Percentiles rank a stretch among this genome's conserved stretches.
Conservation (phyloP, 1,140 invertebrate genomes). For the Hypsibius dujardini region DNA sequence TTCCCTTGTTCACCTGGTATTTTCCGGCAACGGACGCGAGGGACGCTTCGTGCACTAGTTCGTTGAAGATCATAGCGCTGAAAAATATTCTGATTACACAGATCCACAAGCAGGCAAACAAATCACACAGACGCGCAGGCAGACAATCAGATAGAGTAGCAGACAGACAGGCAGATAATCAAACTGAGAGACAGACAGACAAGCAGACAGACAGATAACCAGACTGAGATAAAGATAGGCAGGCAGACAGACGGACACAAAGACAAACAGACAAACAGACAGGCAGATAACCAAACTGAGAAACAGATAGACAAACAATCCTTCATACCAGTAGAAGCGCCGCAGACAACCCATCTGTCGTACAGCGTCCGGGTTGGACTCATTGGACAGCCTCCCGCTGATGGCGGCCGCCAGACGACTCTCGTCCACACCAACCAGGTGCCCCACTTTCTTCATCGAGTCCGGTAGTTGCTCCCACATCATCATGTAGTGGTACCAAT, state of each 20-base stretch:
- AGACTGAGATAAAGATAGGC: slow-evolving; percentile 21
- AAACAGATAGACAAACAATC: background rate
- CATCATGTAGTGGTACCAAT: slow-evolving; percentile 70
- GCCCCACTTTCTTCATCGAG: slow-evolving; percentile 62
- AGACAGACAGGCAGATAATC: slow-evolving; percentile 22
- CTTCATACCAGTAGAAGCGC: background rate
- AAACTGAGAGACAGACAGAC: too few species aligned
- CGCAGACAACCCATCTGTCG: background rate
- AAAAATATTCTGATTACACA: too few species aligned
- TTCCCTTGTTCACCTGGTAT: slow-evolving; percentile 66
- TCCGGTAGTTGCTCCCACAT: slow-evolving; percentile 63
- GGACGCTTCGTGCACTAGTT: slow-evolving; percentile 75
- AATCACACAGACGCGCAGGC: too few species aligned
- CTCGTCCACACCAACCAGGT: slow-evolving; percentile 75
- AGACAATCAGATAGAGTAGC: too few species aligned
- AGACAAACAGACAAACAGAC: slow-evolving; percentile 17
- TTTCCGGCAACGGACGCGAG: slow-evolving; percentile 56
- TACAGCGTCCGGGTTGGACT: background rate
- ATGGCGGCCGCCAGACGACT: slow-evolving; percentile 63
- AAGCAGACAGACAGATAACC: slow-evolving; percentile 25
- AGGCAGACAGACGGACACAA: too few species aligned
- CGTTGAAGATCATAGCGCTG: slow-evolving; percentile 71
- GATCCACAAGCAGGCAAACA: too few species aligned
- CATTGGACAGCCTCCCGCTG: slow-evolving; percentile 38
- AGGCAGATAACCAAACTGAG: background rate